phyloP scores from a whole-genome alignment of 2,797 vertebrate species.

The Myotis vivesi region DNA sequence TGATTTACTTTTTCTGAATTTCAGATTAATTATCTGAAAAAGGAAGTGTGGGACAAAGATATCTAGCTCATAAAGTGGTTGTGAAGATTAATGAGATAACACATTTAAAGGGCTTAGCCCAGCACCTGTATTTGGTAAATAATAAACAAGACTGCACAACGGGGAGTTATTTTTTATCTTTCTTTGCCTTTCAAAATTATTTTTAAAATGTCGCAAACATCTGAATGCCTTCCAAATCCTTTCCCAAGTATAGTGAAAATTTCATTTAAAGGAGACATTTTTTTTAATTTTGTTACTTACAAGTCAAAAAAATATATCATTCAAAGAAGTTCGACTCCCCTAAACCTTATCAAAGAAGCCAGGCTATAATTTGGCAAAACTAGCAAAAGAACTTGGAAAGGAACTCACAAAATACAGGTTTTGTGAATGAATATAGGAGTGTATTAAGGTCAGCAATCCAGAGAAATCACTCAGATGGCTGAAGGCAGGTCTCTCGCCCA shows the following conservation, averaged over 20 bases:
- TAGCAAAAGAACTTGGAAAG: neutral
- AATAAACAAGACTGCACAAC: constrained; percentile 3
- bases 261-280: neutral
- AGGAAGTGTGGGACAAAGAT: neutral
- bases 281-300: neutral
- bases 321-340: neutral
- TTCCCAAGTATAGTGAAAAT: neutral
- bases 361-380: neutral
- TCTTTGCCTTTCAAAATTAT: constrained; percentile 43
- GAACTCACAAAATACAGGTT: neutral
- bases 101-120: neutral
- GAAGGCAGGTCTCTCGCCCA: neutral
- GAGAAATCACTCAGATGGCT: neutral
- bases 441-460: neutral
- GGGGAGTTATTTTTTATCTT: neutral
- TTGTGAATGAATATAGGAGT: neutral
- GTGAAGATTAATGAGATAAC: neutral
- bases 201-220: constrained; percentile 19
- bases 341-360: neutral
- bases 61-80: neutral
- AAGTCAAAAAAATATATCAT: neutral
- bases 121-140: constrained; percentile 35
- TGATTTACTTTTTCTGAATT: constrained; percentile 34
- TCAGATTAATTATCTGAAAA: constrained; percentile 14
- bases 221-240: neutral